Evolutionary conservation across 1,140 invertebrate species (phyloP), one percentile per base, ranked within the genome.

Genomic region (Hycleus phaleratus): DNA sequence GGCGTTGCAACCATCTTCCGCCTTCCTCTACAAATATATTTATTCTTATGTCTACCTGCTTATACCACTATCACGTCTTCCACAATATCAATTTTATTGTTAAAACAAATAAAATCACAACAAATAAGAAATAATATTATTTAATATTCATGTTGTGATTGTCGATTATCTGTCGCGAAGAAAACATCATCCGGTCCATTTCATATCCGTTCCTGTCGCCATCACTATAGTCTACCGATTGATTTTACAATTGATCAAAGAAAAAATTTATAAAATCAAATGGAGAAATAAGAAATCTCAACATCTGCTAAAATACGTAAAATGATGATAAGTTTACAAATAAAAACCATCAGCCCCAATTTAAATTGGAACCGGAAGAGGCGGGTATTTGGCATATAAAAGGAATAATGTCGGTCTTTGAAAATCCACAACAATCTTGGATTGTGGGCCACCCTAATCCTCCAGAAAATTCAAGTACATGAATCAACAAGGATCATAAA

Each of bases 41-140:
- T 52, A 58, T 52, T 49, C 56, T 46, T 26, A 50, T 58, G 56
- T 58, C 48, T 50, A 49, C 49, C 49, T 50, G 49, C 56, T 58
- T 44, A 49, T 49, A 58, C 18, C 18, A 50, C 40, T 38, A 51
- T 51, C 32, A 11, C 39, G 39, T 39, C 32, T 40, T 40, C 18
- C 3, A 50, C 26, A 51, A 42, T 40, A 38, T 51, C 4, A 32
- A 32, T 32, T 32, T 32, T 32, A 32, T 5, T 32, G 32, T 32
- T 32, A 32, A 32, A 32, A 32, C 32, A 32, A 32, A 32, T 32
- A 32, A 32, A 32, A 4, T 32, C 32, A 32, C 32, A 7, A 32
- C 4, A 32, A 32, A 32, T 5, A 32, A 32, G 32, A 32, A 32
- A 32, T 32, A 32, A 32, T 32, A 32, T 32, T 32, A 32, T 32